Percentiles rank a stretch among this genome's conserved stretches.
These are phyloP conservation scores for Canis aureus DNA, from an alignment of 2,113 vertebrate species.

Conservation along the genomic window DNA sequence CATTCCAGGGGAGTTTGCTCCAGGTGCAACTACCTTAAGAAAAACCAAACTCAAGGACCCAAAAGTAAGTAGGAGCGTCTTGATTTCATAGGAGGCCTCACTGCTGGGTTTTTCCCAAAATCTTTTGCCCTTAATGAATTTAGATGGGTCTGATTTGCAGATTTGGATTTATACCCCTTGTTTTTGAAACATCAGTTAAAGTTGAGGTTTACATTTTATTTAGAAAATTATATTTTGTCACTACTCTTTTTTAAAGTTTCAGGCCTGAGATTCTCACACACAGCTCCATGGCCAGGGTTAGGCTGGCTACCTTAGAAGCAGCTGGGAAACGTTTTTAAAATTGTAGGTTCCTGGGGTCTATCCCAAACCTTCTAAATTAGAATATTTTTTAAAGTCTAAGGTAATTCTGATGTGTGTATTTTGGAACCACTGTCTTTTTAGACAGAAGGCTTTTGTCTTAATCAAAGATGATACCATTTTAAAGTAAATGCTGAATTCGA, in stretches of 20 bases:
- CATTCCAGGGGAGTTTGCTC: neutral
- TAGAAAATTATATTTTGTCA: conserved; percentile 63
- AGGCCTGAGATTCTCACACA: neutral
- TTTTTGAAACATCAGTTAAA: conserved; percentile 59
- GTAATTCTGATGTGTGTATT: neutral
- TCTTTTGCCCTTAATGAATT: conserved; percentile 27
- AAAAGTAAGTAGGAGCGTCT: neutral
- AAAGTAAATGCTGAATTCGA: neutral
- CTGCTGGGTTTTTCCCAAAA: neutral
- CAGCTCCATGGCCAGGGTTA: neutral
- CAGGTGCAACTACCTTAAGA: neutral
- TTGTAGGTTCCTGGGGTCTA: neutral
- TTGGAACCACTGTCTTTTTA: neutral
- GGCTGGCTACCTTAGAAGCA: neutral
- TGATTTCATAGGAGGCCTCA: neutral
- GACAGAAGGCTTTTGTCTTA: neutral
- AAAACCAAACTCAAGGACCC: neutral
- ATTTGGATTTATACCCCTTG: conserved; percentile 3
- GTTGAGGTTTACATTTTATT: conserved; percentile 72
- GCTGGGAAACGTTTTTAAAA: neutral
- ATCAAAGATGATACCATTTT: neutral
- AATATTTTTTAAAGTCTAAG: neutral
- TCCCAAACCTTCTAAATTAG: neutral
- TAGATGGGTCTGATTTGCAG: conserved; percentile 19
- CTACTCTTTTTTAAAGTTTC: neutral